Conservation (phyloP, 1,140 invertebrate genomes). For the Drosophila tani region DNA sequence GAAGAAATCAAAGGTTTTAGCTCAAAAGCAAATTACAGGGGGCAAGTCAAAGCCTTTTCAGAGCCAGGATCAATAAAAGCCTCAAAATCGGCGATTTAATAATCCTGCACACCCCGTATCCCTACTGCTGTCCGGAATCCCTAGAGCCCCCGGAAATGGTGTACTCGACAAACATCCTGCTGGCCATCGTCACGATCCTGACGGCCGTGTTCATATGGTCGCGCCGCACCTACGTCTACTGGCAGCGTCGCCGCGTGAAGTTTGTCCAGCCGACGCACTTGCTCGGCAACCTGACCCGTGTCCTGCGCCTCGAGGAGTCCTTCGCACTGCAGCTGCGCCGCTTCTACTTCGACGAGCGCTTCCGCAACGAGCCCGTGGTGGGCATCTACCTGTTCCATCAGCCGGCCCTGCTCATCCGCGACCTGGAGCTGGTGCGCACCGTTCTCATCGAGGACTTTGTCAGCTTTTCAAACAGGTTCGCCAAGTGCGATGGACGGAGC, state of each 20-base stretch:
- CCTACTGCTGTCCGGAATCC: background rate
- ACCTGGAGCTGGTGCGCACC: conserved; percentile 86
- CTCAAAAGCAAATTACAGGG: background rate
- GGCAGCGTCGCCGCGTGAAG: conserved; percentile 80
- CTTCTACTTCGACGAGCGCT: conserved; percentile 73
- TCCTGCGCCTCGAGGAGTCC: conserved; percentile 72
- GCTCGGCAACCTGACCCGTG: conserved; percentile 75
- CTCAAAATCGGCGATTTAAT: conserved; percentile 4
- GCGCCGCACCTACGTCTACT: conserved; percentile 81
- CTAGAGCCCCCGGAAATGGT: conserved; percentile 42
- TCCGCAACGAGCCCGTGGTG: conserved; percentile 78
- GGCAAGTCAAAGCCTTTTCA: background rate
- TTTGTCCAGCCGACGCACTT: conserved; percentile 76
- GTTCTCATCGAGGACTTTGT: conserved; percentile 86
- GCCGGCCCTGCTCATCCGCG: conserved; percentile 86
- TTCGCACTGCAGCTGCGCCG: conserved; percentile 73
- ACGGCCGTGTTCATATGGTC: conserved; percentile 81
- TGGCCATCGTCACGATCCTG: conserved; percentile 75
- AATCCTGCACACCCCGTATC: background rate
- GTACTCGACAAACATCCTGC: conserved; percentile 73
- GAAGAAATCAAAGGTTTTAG: background rate
- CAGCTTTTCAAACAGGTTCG: conserved; percentile 78
- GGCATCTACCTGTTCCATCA: conserved; percentile 85
- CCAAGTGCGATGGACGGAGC: conserved; percentile 68
- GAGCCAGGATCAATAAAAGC: background rate